A percentile compares a stretch with the other conserved stretches of the same genome.
These are phyloP conservation scores for Listrodromus nycthemerus DNA, from an alignment of 2,888 invertebrate species.

Conservation along the genomic window DNA sequence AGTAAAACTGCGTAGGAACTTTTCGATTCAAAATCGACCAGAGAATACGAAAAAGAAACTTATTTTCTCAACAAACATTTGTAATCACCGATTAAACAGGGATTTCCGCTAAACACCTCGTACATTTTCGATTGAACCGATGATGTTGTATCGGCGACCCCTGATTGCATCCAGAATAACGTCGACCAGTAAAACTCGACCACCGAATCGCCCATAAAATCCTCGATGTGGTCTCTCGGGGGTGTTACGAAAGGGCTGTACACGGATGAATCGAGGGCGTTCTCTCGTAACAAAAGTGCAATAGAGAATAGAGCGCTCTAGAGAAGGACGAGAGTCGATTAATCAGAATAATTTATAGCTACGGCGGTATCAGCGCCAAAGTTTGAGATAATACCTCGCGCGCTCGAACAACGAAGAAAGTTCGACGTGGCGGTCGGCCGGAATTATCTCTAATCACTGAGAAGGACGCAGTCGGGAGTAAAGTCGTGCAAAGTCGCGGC, in stretches of 20 bases:
- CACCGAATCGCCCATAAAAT: conserved; percentile 20
- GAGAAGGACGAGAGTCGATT: not conserved
- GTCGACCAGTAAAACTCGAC: conserved; percentile 37
- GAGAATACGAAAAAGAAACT: no score
- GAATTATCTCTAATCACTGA: conserved; percentile 18
- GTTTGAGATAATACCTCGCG: conserved; percentile 54
- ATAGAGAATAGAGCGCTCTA: not conserved
- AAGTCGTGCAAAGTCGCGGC: conserved; percentile 53
- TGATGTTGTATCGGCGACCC: no score
- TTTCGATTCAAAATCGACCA: no score
- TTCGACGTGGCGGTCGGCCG: conserved; percentile 23
- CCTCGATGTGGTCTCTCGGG: not conserved
- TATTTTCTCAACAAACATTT: no score
- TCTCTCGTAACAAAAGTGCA: conserved; percentile 31
- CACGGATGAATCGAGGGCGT: not conserved
- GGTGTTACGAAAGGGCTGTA: not conserved
- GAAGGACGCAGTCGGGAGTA: conserved; percentile 7
- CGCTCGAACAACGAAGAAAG: conserved; percentile 47
- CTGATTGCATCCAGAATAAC: no score
- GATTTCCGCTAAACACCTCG: no score
- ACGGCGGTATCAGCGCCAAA: conserved; percentile 48
- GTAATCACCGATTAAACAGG: no score
- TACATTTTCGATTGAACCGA: no score
- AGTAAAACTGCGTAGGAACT: no score
- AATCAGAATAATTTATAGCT: conserved; percentile 52